A percentile compares a stretch with the other conserved stretches of the same genome.
These are phyloP conservation scores for Sciurus niger DNA, from an alignment of 2,113 vertebrate genomes.

Conservation along the genomic window DNA sequence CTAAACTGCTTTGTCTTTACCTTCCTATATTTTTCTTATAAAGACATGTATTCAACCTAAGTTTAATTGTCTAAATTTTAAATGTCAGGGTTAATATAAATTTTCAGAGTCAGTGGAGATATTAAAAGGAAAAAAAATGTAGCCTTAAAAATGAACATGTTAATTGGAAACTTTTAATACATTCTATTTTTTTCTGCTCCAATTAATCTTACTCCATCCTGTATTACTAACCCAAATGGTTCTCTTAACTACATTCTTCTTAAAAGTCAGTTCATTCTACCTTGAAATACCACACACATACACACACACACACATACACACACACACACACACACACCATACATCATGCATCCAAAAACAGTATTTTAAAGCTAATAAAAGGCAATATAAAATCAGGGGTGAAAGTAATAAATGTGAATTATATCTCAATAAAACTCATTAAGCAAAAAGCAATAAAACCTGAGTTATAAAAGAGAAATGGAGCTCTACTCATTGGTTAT, in stretches of 20 bases:
- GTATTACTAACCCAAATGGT: constrained; percentile 4
- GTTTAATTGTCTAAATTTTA: constrained; percentile 15
- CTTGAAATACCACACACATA: neutral
- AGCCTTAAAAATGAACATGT: constrained; percentile 29
- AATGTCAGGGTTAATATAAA: neutral
- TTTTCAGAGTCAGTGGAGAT: neutral
- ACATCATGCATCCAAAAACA: neutral
- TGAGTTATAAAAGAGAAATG: constrained; percentile 4
- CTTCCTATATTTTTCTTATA: neutral
- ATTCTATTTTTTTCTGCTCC: neutral
- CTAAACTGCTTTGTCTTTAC: neutral
- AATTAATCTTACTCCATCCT: neutral
- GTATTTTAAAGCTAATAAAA: neutral
- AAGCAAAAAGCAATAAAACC: constrained; percentile 40
- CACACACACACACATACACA: neutral
- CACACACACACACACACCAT: too few relatives aligned
- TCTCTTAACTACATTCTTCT: constrained; percentile 11
- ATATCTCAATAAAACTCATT: constrained; percentile 32
- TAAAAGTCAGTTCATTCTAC: constrained; percentile 24
- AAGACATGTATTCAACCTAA: neutral
- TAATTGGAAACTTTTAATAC: constrained; percentile 39
- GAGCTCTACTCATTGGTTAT: neutral
- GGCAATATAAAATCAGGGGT: neutral
- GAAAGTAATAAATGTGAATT: constrained; percentile 20
- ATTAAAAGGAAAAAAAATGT: neutral